Evolutionary conservation across 2,888 invertebrate genomes (phyloP), one percentile per base, ranked within the genome.

Genomic region (Eilema griseolum): DNA sequence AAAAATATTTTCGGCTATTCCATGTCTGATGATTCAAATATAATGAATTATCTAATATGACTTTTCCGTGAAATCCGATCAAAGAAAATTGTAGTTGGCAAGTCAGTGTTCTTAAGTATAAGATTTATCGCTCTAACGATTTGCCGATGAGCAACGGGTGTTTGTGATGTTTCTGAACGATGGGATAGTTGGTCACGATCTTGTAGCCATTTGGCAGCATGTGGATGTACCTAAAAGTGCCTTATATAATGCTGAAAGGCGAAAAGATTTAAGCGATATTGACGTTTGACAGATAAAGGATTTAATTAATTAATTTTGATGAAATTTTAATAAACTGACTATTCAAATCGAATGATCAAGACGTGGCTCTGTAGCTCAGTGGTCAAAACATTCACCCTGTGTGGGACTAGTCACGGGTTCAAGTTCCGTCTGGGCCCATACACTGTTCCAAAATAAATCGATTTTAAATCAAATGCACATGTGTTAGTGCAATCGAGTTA

Each of bases 71-170:
- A 62, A 70, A 23, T 70, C 31, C 56, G 10, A 26, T 1, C 26
- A 57, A 61, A 16, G 46, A 56, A 61, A 57, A 66, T 23, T 66
- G 37, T 66, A 66, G n/a, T n/a, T 62, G 57, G 28, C 23, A 62
- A 57, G 28, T 41, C 12, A 23, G 31, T 61, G 61, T 57, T 70
- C 26, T 61, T 62, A 24, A 63, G 59, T 33, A 65, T 16, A 41
- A 57, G 70, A 70, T 70, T 70, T 66, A 70, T 70, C 23, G 59
- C 14, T 70, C 16, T 16, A 56, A 46, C 28, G 31, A 66, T 70
- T 62, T 67, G 67, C 67, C 37, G 41, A n/a, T 12, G 52, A 28
- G 26, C 16, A 57, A 24, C 67, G 70, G 62, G 52, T 71, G 70
- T 64, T 67, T 2, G 12, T 71, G 70, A 71, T 67, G n/a, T 41